phyloP scores from a whole-genome alignment of 2,797 vertebrate species.

The Picus viridis region DNA sequence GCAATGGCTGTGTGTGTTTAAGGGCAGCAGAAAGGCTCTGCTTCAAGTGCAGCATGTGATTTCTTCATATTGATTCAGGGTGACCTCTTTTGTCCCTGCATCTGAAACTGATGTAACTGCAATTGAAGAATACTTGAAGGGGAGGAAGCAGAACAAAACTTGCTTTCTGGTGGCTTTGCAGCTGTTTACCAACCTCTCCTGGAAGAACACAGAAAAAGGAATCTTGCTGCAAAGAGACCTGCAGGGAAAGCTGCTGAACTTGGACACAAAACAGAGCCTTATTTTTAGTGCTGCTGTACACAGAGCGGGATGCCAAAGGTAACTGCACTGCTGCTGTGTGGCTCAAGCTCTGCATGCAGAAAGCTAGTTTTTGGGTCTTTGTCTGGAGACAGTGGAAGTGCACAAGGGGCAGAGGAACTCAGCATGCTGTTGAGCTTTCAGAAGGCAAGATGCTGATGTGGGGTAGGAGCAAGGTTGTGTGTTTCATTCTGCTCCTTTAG shows the following conservation, averaged over 20 bases:
- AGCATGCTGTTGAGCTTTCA: background rate
- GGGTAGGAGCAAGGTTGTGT: too few relatives aligned
- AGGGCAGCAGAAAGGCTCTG: background rate
- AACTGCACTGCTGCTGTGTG: fast-evolving
- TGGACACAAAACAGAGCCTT: background rate
- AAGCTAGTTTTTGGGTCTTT: background rate
- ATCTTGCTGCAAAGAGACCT: background rate
- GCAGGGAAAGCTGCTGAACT: background rate
- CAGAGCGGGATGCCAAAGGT: background rate
- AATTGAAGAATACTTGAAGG: background rate
- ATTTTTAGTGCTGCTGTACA: fast-evolving
- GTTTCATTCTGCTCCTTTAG: too few relatives aligned
- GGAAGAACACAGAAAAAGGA: background rate
- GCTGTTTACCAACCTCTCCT: background rate
- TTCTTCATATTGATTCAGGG: background rate
- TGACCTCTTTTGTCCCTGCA: background rate
- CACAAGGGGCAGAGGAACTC: fast-evolving
- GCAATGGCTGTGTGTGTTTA: background rate
- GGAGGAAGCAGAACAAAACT: background rate
- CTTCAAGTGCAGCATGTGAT: background rate
- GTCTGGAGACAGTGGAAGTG: background rate
- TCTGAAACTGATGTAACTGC: background rate
- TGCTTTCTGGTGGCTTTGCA: background rate
- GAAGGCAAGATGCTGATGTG: background rate
- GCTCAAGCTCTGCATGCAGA: background rate